Base-by-base conservation (phyloP, 2,797 vertebrate species). In the Knipowitschia caucasica region DNA sequence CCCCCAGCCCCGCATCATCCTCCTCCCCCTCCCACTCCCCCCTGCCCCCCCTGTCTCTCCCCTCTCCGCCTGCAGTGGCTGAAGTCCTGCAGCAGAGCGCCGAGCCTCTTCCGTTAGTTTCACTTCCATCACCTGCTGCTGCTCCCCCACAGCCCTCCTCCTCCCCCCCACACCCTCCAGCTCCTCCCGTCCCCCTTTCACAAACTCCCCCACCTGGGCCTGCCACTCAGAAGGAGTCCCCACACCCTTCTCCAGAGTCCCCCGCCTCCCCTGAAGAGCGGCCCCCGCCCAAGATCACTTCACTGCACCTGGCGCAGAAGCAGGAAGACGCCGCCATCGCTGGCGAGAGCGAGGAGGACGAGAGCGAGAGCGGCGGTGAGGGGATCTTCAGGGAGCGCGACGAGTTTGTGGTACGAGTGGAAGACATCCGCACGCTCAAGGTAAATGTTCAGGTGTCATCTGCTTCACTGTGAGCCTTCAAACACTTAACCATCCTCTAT, bases 361-460 rank as follows among this genome's bases (percentile, higher is more conserved):
- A 94, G 5, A 92, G 91, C 0, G 95, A 95, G 81, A 97, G 95
- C 0, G 92, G 93, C 0, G 94, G 94, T 0, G 95, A 95, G 68
- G 95, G 95, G n/a, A 96, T 95, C 81, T 95, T 96, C 78, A 88
- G 94, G 2, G 93, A 96, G 64, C 87, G 95, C 3, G 95, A 97
- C 4, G 95, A 97, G 77, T 97, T 97, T 56, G 94, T 96, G 60
- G 93, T 97, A 60, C 91, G 94, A 0, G 92, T 92, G 0, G 94
- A 95, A 54, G 94, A 95, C 83, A 94, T 96, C 56, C 89, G 88
- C 14, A 92, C 91, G 6, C 91, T 95, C 8, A 96, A 94, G 93
- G 94, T 95, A 84, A 33, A 23, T 50, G 8, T 25, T 43, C 25
- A n/a, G 23, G 6, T 43, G 12, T 2, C 12, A 42, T 10, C 21